A percentile compares a stretch with the other conserved stretches of the same genome.
Evolutionary conservation across 1,140 invertebrate genomes (phyloP).

Genomic region (Caligus rogercresseyi): DNA sequence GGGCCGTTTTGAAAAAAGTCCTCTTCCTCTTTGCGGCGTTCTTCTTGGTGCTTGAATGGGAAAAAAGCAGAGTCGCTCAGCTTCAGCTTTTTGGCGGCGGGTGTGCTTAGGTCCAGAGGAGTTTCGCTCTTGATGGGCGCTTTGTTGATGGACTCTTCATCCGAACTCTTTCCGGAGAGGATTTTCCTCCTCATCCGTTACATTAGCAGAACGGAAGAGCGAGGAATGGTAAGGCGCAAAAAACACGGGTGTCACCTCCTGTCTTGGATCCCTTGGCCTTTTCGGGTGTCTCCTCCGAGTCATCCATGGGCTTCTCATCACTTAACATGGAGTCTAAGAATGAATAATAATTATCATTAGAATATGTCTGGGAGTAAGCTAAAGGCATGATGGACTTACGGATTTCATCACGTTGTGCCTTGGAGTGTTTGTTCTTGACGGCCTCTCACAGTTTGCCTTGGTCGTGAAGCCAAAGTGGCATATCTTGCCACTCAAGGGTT

Average conservation of each 20-base stretch:
- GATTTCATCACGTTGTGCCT: constrained; percentile 61
- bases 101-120: constrained; percentile 7
- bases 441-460: constrained; percentile 64
- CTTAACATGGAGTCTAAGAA: too few species aligned
- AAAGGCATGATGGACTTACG: constrained; percentile 68
- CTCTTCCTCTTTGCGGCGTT: constrained; percentile 21
- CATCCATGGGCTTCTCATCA: too few species aligned
- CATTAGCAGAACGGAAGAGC: background rate
- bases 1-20: constrained; percentile 12
- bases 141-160: background rate
- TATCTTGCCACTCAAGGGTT: constrained; percentile 77
- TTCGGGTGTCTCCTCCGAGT: background rate
- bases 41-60: background rate
- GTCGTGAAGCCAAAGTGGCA: constrained; percentile 93
- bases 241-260: background rate
- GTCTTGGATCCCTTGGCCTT: background rate
- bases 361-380: too few species aligned
- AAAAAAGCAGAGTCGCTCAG: background rate
- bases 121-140: background rate
- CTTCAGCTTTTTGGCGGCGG: background rate
- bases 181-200: background rate
- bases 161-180: background rate
- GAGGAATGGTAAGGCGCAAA: constrained; percentile 3
- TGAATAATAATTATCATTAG: too few species aligned
- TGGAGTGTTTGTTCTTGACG: constrained; percentile 54